Conservation (phyloP, 2,888 invertebrate species). For the Liposcelis brunnea region DNA sequence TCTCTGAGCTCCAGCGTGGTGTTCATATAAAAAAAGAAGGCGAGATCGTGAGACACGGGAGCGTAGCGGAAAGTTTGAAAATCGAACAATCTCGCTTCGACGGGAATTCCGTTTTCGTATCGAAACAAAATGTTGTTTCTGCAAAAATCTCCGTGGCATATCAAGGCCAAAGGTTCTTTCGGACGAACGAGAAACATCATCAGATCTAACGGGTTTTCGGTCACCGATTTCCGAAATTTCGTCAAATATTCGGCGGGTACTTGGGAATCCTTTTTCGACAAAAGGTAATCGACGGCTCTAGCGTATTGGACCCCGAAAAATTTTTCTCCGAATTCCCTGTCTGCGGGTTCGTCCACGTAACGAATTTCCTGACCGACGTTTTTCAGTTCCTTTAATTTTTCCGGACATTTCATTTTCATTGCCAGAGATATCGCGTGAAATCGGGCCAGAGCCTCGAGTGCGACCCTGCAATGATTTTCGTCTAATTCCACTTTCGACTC, state of each 20-base stretch:
- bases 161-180: constrained; percentile 16
- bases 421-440: constrained; percentile 2
- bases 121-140: constrained; percentile 17
- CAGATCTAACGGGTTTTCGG: not conserved
- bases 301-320: not conserved
- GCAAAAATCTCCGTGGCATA: constrained; percentile 19
- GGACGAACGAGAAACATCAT: constrained; percentile 14
- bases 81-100: not conserved
- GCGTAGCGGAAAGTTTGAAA: constrained; percentile 1
- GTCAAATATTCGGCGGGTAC: not conserved
- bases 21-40: constrained; percentile 4
- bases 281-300: not conserved
- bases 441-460: not conserved
- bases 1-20: not conserved
- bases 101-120: constrained; percentile 10
- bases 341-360: not conserved
- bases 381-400: not conserved
- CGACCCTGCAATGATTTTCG: not conserved
- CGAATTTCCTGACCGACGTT: not conserved
- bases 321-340: not conserved
- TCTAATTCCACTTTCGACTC: constrained; percentile 3
- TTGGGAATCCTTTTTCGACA: not conserved
- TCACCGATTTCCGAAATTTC: too few species aligned
- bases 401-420: not conserved
- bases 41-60: not conserved